phyloP scores from a whole-genome alignment of 2,113 vertebrate genomes.

The Spheniscus mendiculus region DNA sequence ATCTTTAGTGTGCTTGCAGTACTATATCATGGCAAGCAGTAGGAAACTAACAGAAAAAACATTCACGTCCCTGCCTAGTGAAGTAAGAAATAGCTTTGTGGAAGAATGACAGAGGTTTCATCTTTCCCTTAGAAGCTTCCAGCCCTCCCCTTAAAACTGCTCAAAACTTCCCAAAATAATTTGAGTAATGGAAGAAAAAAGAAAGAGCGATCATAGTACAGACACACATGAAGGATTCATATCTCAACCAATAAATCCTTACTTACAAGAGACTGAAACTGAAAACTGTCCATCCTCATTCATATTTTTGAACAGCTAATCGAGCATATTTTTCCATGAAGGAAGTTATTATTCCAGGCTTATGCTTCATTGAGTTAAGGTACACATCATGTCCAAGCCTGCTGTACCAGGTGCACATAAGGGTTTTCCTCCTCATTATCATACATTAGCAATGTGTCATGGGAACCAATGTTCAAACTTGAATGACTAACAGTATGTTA shows the following conservation, averaged over 20 bases:
- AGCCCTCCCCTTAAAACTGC: neutral
- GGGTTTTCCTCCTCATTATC: neutral
- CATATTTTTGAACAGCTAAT: neutral
- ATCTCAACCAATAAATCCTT: neutral
- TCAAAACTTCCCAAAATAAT: neutral
- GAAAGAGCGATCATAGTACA: neutral
- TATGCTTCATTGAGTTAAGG: neutral
- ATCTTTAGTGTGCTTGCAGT: neutral
- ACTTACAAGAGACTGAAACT: neutral
- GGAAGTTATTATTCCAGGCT: conserved; percentile 4
- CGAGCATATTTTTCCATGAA: conserved; percentile 6
- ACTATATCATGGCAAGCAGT: rapidly evolving
- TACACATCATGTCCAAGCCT: neutral
- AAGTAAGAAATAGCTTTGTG: neutral
- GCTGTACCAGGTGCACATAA: neutral
- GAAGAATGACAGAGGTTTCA: neutral
- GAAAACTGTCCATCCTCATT: neutral
- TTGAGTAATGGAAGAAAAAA: neutral
- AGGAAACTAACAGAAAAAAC: neutral
- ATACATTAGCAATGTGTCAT: neutral
- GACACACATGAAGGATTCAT: neutral
- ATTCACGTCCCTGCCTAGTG: neutral
- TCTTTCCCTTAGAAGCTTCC: neutral
- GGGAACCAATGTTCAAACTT: neutral
- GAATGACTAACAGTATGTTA: neutral